Base-by-base conservation (phyloP, 2,113 vertebrate genomes). In the Lonchura striata region DNA sequence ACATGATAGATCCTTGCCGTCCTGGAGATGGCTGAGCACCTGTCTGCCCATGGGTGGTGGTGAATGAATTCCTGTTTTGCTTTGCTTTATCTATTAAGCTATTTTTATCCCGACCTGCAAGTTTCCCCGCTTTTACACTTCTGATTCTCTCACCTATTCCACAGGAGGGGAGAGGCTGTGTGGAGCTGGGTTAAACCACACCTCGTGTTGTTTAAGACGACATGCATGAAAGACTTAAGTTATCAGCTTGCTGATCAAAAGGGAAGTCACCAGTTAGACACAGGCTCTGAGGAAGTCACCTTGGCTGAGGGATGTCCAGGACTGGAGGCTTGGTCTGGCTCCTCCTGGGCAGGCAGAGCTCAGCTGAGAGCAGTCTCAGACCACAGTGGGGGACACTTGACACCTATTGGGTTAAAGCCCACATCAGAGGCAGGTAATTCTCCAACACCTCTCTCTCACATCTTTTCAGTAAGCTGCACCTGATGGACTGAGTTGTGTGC, bases 311-410 rank as follows among this genome's bases (percentile, higher is more conserved):
- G 75, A 31, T 30, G 42, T 8, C 20, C 7, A 46, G 19, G 31
- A 10, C 28, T 44, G 31, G 4, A 5, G n/a, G 23, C 9, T 24
- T 63, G 27, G 59, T 28, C 42, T 68, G 37, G 50, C 41, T 60
- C 22, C 9, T 47, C 30, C 53, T 17, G 18, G 7, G 22, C 60
- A 50, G 41, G 56, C 35, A 39, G 61, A 78, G 77, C 23, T 61
- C 66, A 56, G 61, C 61, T 39, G 66, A 39, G 24, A 63, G 60
- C 65, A 47, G 20, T 20, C 39, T 35, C 28, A 7, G 18, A 30
- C 31, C 1, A 0, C 3, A 50, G 13, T 1, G 2, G 61, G 9
- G 54, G 9, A 60, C 30, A 3, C 30, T 19, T 3, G 0, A 13
- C 21, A 31, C 15, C 2, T 3, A n/a, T 1, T 0, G 0, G 6